A percentile compares a stretch with the other conserved stretches of the same genome.
phyloP scores from a whole-genome alignment of 2,888 invertebrate genomes.

The Andrena bicolor region DNA sequence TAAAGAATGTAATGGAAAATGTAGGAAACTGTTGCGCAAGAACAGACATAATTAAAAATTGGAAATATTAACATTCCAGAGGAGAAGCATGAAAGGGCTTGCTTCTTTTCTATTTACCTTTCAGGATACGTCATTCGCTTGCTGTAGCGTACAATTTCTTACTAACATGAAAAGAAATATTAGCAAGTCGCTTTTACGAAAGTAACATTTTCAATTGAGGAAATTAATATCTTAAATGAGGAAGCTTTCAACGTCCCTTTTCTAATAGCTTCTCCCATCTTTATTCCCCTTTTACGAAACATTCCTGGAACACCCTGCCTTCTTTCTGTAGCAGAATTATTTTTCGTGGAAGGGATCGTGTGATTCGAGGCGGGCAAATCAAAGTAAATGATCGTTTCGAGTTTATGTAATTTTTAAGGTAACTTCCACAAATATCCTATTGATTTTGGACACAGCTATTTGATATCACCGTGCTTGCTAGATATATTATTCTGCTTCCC shows the following conservation, averaged over 20 bases:
- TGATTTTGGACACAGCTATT: not conserved
- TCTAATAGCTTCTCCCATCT: not conserved
- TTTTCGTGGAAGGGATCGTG: not conserved
- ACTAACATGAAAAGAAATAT: not conserved
- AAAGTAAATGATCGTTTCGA: not conserved
- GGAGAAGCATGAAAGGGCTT: not conserved
- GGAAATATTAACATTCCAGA: not conserved
- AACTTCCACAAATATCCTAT: not conserved
- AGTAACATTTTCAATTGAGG: constrained; percentile 11
- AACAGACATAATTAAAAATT: not conserved
- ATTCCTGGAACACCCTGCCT: not conserved
- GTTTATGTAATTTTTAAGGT: not conserved
- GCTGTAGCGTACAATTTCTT: not conserved
- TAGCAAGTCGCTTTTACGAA: not conserved
- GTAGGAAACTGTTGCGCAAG: not conserved
- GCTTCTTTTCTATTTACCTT: not conserved
- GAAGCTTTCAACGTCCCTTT: not conserved
- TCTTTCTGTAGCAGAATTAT: not conserved
- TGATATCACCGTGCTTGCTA: too few relatives aligned
- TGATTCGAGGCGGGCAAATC: not conserved
- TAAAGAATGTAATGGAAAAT: not conserved
- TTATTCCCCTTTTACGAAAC: not conserved
- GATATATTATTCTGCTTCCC: too few relatives aligned
- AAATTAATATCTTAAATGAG: constrained; percentile 33
- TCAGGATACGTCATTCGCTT: not conserved